These are phyloP conservation scores for Seira ritae DNA, from an alignment of 2,888 invertebrate genomes.

Conservation along the genomic window DNA sequence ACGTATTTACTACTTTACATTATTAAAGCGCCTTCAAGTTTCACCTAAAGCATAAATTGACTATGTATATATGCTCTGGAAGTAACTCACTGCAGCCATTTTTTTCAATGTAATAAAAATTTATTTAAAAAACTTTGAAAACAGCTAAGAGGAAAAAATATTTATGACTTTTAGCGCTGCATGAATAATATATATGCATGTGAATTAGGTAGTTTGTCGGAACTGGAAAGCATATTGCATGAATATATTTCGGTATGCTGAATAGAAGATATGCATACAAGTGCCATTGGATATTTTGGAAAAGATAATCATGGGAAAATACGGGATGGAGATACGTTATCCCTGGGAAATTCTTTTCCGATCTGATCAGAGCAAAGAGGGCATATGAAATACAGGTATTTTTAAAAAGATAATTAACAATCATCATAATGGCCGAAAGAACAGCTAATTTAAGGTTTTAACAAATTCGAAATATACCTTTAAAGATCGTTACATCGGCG, in stretches of 20 bases:
- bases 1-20: not conserved
- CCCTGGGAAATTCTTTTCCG: conserved; percentile 19
- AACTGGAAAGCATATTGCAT: not conserved
- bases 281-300: conserved; percentile 10
- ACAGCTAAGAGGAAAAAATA: conserved; percentile 10
- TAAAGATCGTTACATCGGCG: too few species aligned
- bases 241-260: not conserved
- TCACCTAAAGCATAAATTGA: not conserved
- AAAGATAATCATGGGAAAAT: conserved; percentile 22
- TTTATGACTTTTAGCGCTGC: conserved; percentile 20
- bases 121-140: conserved; percentile 15
- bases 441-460: too few species aligned
- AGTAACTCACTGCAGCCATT: not conserved
- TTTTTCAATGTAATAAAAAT: conserved; percentile 24
- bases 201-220: not conserved
- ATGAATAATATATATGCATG: conserved; percentile 15
- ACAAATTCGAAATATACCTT: too few species aligned
- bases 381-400: not conserved
- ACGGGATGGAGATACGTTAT: conserved; percentile 6
- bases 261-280: not conserved
- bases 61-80: not conserved
- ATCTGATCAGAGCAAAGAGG: not conserved
- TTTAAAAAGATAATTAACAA: not conserved
- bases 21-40: not conserved
- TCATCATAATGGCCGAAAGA: too few species aligned